Base-by-base conservation (phyloP, 2,797 vertebrate genomes). In the Ciconia nigra region DNA sequence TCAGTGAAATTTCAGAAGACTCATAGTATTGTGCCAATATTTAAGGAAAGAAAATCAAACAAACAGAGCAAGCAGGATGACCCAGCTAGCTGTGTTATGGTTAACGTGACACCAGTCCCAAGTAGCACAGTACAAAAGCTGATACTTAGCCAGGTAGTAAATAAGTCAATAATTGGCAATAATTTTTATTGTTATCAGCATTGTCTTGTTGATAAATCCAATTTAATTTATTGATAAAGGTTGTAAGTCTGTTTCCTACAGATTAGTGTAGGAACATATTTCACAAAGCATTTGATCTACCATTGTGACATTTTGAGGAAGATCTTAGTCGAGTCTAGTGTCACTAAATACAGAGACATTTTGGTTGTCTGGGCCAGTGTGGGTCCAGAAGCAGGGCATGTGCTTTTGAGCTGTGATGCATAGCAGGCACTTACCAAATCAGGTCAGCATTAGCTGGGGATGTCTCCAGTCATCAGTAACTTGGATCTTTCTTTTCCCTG, bases 121-220 rank as follows among this genome's bases (percentile, higher is more conserved):
- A 37, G 39, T 4, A 89, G 76, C 49, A 72, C 49, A 65, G 69
- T 51, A 65, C 61, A 67, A 87, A 87, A 91, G 44, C 41, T 87
- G 70, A 80, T 63, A 59, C 29, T 42, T 59, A 83, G 65, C 66
- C 79, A 95, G 61, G 29, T 55, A 0, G 10, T 81, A 96, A 89
- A 86, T 69, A 87, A 93, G 46, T 96, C 96, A 91, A 95, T 94
- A 95, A 72, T 7, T 97, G 92, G 94, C 89, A 83, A 67, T 59
- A 52, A 57, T 74, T 92, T 70, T 86, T 80, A 12, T 54, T 95
- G 83, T 90, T 80, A 63, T 90, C 89, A 90, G n/a, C 29, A 26
- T 13, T 61, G 15, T 71, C 35, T 54, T 65, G 61, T 54, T 88
- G 87, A 54, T 83, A 94, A 87, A 28, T 65, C 42, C 16, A 67